Base-by-base conservation (phyloP, 2,113 vertebrate species). In the Setophaga petechia region DNA sequence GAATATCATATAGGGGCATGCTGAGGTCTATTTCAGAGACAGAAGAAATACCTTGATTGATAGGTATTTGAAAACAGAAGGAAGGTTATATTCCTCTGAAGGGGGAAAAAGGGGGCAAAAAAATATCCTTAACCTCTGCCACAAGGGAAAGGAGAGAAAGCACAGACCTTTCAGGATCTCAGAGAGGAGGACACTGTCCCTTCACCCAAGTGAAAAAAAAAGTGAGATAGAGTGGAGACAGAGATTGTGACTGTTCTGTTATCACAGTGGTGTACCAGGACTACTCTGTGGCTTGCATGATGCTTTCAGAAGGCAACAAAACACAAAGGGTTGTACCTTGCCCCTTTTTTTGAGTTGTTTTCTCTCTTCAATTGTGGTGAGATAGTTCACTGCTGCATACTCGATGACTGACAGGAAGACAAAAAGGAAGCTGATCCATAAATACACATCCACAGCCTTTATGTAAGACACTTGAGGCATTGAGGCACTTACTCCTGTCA, bases 381-480 rank as follows among this genome's bases (percentile, higher is more conserved):
- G 98, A 98, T 99, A 99, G 97, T 99, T 99, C 81, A 99, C 98
- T 0, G 98, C 98, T 12, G 99, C 99, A 0, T 99, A 99, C 90
- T 99, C 99, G 5, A 98, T 98, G 81, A 99, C 98, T 5, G 99
- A 99, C 78, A 99, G 98, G 97, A 99, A 99, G 93, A 99, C 98
- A 79, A 99, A 99, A 78, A 99, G 98, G 96, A 99, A 99, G 97
- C 99, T 99, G 97, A 98, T 98, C 98, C 99, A 99, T 97, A 99
- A 97, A 97, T 99, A 99, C 78, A 99, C 96, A 55, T 99, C 99
- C 97, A 99, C 98, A 1, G 98, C 99, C 94, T 99, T 99, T 94
- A 99, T 97, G 14, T 99, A 99, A n/a, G 99, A 99, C 92, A 99
- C 98, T 97, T 99, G 98, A 90, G 98, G 99, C 99, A 99, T 99